Evolutionary conservation across 2,888 invertebrate genomes (phyloP).

Genomic region (Diloba caeruleocephala): DNA sequence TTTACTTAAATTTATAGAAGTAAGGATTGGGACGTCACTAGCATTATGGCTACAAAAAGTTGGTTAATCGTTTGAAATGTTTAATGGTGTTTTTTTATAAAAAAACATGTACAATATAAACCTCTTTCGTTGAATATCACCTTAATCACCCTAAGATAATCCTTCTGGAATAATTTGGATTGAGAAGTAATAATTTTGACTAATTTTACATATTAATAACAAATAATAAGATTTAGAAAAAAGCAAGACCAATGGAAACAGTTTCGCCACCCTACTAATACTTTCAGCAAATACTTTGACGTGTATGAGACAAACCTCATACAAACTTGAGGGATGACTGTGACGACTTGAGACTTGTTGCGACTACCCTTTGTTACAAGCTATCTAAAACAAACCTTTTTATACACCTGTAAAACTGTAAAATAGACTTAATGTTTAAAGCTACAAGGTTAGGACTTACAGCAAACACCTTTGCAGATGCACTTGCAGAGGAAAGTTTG

Average conservation of each 20-base stretch:
- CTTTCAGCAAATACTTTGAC: constrained; percentile 81
- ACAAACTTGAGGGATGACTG: constrained; percentile 72
- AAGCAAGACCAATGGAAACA: constrained; percentile 39
- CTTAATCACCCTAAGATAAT: no score
- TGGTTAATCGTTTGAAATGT: no score
- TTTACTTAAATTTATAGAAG: no score
- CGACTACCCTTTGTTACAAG: constrained; percentile 73
- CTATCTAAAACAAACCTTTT: constrained; percentile 51
- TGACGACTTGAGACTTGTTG: constrained; percentile 78
- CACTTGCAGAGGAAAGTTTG: constrained; percentile 23
- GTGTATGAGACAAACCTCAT: constrained; percentile 76
- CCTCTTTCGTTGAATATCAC: no score
- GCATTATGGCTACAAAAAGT: no score
- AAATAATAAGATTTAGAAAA: constrained; percentile 1
- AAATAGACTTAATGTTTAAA: constrained; percentile 20
- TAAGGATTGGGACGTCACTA: no score
- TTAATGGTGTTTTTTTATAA: no score
- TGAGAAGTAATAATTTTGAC: no score
- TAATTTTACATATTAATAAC: no score
- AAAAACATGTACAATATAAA: no score
- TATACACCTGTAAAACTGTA: not conserved
- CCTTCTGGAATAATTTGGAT: no score
- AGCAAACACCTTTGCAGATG: constrained; percentile 18
- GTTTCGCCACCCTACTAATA: constrained; percentile 67
- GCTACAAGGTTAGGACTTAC: not conserved